Base-by-base conservation (phyloP, 2,888 invertebrate genomes). In the Bursaphelenchus okinawaensis region DNA sequence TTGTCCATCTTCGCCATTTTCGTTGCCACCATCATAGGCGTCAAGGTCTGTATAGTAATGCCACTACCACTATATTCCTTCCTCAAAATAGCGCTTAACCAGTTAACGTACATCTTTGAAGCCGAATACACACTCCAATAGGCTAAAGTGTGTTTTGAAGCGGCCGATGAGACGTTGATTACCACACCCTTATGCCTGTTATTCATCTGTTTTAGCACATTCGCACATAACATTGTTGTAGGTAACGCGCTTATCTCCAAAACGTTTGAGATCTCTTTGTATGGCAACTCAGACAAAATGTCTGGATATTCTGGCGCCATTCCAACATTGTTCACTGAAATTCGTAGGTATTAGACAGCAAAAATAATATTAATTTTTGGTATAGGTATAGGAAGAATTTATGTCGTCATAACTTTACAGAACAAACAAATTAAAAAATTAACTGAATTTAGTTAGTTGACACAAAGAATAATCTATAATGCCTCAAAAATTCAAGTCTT, bases 161-260 rank as follows among this genome's bases (percentile, higher is more conserved):
- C 88, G 0, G 89, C 88, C 0, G 95, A 95, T 0, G 93, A 89
- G 20, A 96, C 85, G 84, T 95, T 96, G 71, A 96, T 89, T 62
- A 96, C 87, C 0, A 92, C 89, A 0, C 95, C 95, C 72, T 88
- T 88, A 55, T 87, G 87, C 54, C 91, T 87, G 71, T 89, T 87
- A 60, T 89, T 88, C 92, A 93, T 92, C 16, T 87, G 88, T 0
- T 93, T 92, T 83, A 96, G 84, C 0, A 93, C 88, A 12, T 93
- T 85, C 50, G 89, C 88, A 19, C 91, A 90, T 90, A 95, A 91
- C 63, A 89, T 88, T 0, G 90, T 89, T 29, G 90, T 88, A 0
- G 91, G 89, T 27, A 89, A 86, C 24, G 91, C 87, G 82, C 92
- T 93, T 61, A 90, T 90, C 12, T 75, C 75, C 52, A 76, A 65